Base-by-base conservation (phyloP, 1,140 invertebrate genomes). In the Vollenhovia emeryi region DNA sequence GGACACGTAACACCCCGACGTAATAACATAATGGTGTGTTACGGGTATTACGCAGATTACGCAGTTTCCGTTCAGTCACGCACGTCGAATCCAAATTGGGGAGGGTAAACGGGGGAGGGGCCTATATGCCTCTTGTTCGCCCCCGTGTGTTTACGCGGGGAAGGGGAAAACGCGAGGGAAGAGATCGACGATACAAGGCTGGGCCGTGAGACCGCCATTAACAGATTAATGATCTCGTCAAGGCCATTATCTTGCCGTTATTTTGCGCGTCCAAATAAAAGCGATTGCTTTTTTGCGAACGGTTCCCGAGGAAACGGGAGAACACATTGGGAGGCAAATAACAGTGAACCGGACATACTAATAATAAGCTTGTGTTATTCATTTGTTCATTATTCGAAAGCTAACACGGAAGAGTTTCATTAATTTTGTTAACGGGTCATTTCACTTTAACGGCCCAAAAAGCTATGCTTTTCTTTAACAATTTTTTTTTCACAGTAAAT, bases 181-280 rank as follows among this genome's bases (percentile, higher is more conserved):
- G 50, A 50, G 75, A 68, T 21, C 73, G 64, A 36, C 82, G 40
- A 78, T 45, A 73, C 66, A 83, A 83, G 64, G 55, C 60, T 57
- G 27, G 27, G 27, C 40, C 9, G 50, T 33, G 50, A 74, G 69
- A 48, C 86, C 21, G 78, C 80, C 91, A 92, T 93, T 92, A 93
- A 90, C 89, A 89, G 92, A 92, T 93, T 92, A 92, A 92, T 90
- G 88, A 92, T 92, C 90, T 90, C 91, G 87, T 87, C 88, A 91
- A 91, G 68, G 57, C 69, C 85, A 83, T 86, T 89, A 85, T 82
- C 75, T 55, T 69, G 36, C 64, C 18, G 21, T 33, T 45, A 33
- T 43, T 48, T 33, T 24, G 3, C n/a, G 13, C 9, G 15, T 79
- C 8, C 1, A 21, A 68, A 27, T 27, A 30, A 50, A 79, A 52